Evolutionary conservation across 2,888 invertebrate genomes (phyloP).

Genomic region (Ophion costatus): DNA sequence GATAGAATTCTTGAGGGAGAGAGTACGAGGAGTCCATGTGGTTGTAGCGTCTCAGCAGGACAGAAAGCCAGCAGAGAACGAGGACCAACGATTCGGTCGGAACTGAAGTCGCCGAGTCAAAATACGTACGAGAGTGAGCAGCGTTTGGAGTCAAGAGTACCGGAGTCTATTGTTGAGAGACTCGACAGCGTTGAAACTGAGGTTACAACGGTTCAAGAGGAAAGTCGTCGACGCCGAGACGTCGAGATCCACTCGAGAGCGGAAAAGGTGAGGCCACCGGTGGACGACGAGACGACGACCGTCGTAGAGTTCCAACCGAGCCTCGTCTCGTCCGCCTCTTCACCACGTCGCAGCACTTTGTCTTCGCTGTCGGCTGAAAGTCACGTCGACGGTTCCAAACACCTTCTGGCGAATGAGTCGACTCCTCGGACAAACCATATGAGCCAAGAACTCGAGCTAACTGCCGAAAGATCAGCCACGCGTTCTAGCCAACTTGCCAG

Average conservation of each 20-base stretch:
- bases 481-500: conserved; percentile 24
- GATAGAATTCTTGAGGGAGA: conserved; percentile 1
- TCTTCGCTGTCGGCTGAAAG: conserved; percentile 41
- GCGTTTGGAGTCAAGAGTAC: conserved; percentile 41
- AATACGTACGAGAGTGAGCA: conserved; percentile 43
- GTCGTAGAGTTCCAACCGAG: conserved; percentile 14
- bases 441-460: conserved; percentile 25
- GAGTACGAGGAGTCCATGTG: not conserved
- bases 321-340: conserved; percentile 48
- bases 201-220: conserved; percentile 66
- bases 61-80: not conserved
- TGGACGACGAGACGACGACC: conserved; percentile 42
- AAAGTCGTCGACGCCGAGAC: conserved; percentile 55
- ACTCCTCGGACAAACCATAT: not conserved
- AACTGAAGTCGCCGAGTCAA: conserved; percentile 45
- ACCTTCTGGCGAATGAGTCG: conserved; percentile 14
- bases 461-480: conserved; percentile 46
- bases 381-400: conserved; percentile 50
- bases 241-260: conserved; percentile 60
- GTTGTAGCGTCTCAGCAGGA: conserved; percentile 27
- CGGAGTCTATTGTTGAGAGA: conserved; percentile 49
- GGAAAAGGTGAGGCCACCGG: conserved; percentile 42
- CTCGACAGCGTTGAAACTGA: conserved; percentile 41
- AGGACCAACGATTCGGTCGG: conserved; percentile 21
- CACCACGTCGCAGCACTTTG: conserved; percentile 33